phyloP scores from a whole-genome alignment of 1,140 invertebrate species.

The Tigriopus japonicus region DNA sequence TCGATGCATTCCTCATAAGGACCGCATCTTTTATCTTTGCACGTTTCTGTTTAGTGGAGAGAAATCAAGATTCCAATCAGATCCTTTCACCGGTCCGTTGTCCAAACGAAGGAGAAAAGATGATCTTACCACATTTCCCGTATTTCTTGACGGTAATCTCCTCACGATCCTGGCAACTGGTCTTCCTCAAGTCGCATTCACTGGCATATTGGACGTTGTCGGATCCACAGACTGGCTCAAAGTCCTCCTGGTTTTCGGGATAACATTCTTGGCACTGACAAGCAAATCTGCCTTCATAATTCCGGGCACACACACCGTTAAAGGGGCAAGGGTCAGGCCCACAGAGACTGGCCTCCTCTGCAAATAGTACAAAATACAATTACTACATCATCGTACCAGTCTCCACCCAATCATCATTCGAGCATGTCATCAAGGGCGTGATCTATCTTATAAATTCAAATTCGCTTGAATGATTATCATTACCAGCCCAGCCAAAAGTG shows the following conservation, averaged over 20 bases:
- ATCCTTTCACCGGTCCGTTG: neutral
- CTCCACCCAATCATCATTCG: neutral
- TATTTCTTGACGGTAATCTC: neutral
- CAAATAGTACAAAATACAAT: neutral
- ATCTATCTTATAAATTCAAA: neutral
- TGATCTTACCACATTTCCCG: neutral
- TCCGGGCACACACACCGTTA: neutral
- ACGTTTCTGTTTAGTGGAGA: neutral
- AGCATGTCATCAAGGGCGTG: neutral
- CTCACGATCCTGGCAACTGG: neutral
- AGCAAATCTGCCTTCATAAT: neutral
- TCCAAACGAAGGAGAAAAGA: too few species aligned
- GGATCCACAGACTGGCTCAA: neutral
- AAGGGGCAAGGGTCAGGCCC: neutral
- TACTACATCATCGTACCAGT: neutral
- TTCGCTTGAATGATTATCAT: neutral
- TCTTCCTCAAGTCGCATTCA: neutral
- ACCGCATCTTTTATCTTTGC: neutral
- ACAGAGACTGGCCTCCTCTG: constrained; percentile 8
- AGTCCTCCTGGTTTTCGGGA: neutral
- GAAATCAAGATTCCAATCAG: neutral
- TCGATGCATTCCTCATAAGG: neutral
- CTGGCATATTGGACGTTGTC: neutral
- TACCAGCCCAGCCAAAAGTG: neutral
- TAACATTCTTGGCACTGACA: neutral